These are phyloP conservation scores for Trichogramma dendrolimi DNA, from an alignment of 2,888 invertebrate species.

Conservation along the genomic window DNA sequence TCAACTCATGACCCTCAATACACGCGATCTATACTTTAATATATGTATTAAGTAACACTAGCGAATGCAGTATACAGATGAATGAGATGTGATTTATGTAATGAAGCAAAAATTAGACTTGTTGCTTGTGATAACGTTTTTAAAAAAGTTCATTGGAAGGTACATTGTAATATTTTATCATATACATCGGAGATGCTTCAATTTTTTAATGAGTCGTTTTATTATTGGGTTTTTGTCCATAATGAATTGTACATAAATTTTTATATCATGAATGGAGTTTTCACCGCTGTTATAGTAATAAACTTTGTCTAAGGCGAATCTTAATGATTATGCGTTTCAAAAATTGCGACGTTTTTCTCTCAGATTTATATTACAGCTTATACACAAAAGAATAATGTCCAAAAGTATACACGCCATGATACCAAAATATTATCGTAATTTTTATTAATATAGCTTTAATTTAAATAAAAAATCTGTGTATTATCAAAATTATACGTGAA, in stretches of 20 bases:
- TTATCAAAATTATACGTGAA: slow-evolving; percentile 20
- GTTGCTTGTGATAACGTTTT: too few species aligned
- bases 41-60: too few species aligned
- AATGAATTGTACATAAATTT: slow-evolving; percentile 25
- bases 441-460: slow-evolving; percentile 18
- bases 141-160: too few species aligned
- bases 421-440: slow-evolving; percentile 25
- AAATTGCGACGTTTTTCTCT: slow-evolving; percentile 20
- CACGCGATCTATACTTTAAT: too few species aligned
- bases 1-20: too few species aligned
- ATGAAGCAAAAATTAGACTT: too few species aligned
- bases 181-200: slow-evolving; percentile 2
- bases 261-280: slow-evolving; percentile 21
- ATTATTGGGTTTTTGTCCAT: slow-evolving; percentile 7
- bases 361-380: slow-evolving; percentile 11
- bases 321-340: slow-evolving; percentile 19
- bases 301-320: slow-evolving; percentile 14
- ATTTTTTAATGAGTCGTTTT: slow-evolving; percentile 14
- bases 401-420: slow-evolving; percentile 27
- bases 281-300: slow-evolving; percentile 22
- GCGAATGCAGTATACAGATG: too few species aligned
- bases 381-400: slow-evolving; percentile 18
- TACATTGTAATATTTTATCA: too few species aligned
- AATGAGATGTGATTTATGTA: too few species aligned
- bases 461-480: slow-evolving; percentile 22